Evolutionary conservation across 2,888 invertebrate genomes (phyloP).

Genomic region (Tolmerus cingulatus): DNA sequence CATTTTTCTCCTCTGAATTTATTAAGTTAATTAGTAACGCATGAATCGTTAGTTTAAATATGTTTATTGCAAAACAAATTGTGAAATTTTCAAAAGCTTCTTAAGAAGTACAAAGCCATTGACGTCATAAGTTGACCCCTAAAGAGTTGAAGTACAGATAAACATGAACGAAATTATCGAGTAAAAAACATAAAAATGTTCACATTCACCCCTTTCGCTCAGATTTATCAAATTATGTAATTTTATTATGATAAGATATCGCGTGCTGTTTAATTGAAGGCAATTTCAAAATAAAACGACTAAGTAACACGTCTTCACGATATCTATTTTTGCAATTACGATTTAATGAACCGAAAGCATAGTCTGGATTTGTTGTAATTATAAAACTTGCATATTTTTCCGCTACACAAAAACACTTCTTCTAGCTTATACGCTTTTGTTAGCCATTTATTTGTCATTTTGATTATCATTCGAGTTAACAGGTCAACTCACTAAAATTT

Average conservation of each 20-base stretch:
- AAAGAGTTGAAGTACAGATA: background rate
- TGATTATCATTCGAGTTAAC: background rate
- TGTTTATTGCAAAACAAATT: background rate
- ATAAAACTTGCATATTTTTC: background rate
- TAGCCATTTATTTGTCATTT: constrained; percentile 36
- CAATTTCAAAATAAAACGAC: background rate
- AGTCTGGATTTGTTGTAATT: constrained; percentile 2
- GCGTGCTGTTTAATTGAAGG: background rate
- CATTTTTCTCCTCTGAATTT: background rate
- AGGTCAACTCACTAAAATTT: constrained; percentile 15
- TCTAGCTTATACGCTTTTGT: constrained; percentile 45
- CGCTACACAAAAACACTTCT: constrained; percentile 5
- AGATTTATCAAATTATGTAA: background rate
- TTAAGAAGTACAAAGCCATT: background rate
- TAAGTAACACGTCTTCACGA: background rate
- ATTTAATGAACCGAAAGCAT: background rate
- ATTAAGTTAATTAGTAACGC: background rate
- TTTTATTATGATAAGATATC: background rate
- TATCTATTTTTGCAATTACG: background rate
- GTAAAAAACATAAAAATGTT: background rate
- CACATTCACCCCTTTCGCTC: background rate
- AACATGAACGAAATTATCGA: background rate
- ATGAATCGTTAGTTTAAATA: background rate
- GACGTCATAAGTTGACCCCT: background rate
- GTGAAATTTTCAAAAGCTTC: background rate